phyloP scores from a whole-genome alignment of 2,888 invertebrate genomes.

The Hypercompe scribonia region DNA sequence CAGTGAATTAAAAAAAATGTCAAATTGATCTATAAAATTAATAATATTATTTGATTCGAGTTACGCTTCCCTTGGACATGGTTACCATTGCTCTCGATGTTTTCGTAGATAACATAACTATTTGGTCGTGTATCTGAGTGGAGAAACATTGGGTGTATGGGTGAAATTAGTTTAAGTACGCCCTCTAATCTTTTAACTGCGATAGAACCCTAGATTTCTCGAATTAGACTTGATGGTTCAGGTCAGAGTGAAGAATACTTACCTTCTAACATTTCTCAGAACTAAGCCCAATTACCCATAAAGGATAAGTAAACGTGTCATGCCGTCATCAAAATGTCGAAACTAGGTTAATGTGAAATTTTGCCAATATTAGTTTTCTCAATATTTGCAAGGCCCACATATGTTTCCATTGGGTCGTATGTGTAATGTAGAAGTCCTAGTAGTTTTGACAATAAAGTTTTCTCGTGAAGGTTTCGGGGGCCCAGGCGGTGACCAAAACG shows the following conservation, averaged over 20 bases:
- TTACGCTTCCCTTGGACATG: not conserved
- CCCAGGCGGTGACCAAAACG: slow-evolving; percentile 87
- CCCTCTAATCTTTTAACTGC: not conserved
- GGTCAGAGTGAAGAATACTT: not conserved
- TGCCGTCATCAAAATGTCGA: not conserved
- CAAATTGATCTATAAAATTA: not conserved
- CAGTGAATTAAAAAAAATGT: not conserved
- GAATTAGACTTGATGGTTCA: not conserved
- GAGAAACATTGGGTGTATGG: not conserved
- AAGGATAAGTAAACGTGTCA: not conserved
- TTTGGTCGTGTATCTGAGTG: not conserved
- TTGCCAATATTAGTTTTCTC: not conserved
- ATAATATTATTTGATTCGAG: not conserved
- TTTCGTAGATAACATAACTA: too few species aligned
- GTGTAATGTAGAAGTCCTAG: slow-evolving; percentile 26
- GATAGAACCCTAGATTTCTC: not conserved
- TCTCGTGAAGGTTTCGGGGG: slow-evolving; percentile 79
- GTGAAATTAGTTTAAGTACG: not conserved
- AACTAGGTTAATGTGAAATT: not conserved
- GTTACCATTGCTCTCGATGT: not conserved
- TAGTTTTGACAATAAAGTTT: slow-evolving; percentile 34
- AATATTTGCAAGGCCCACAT: slow-evolving; percentile 6
- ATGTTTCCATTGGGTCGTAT: slow-evolving; percentile 23
- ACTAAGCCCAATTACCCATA: not conserved
- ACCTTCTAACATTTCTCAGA: not conserved